A percentile compares a stretch with the other conserved stretches of the same genome.
These are phyloP conservation scores for Platysteira castanea DNA, from an alignment of 2,113 vertebrate species.

Conservation along the genomic window DNA sequence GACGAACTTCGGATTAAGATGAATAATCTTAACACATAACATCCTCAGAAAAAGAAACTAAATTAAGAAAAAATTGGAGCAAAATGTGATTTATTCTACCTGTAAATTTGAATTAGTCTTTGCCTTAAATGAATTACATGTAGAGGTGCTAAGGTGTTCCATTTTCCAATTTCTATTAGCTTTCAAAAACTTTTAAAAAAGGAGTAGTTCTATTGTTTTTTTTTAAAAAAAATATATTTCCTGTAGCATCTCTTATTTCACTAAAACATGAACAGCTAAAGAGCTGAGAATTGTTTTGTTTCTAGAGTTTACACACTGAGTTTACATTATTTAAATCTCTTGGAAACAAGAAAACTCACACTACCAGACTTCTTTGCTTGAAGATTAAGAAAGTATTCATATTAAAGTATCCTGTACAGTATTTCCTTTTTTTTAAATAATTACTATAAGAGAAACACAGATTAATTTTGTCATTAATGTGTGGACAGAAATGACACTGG, in stretches of 20 bases:
- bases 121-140: background rate
- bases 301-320: background rate
- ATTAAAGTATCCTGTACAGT: background rate
- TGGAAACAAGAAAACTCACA: accelerated
- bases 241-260: background rate
- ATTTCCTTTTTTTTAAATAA: background rate
- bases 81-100: background rate
- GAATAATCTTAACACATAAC: background rate
- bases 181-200: background rate
- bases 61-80: background rate
- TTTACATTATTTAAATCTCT: background rate
- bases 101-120: background rate
- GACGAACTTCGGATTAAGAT: background rate
- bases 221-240: background rate
- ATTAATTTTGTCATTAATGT: background rate
- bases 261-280: background rate
- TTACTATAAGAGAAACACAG: background rate
- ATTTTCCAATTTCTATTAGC: background rate
- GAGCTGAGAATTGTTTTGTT: background rate
- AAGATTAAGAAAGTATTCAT: background rate
- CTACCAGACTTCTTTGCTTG: background rate
- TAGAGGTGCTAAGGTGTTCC: background rate
- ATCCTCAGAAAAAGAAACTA: background rate
- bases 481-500: background rate
- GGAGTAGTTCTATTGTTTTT: background rate